Evolutionary conservation across 2,888 invertebrate species (phyloP), one percentile per base, ranked within the genome.

Genomic region (Tenthredo mesomela): DNA sequence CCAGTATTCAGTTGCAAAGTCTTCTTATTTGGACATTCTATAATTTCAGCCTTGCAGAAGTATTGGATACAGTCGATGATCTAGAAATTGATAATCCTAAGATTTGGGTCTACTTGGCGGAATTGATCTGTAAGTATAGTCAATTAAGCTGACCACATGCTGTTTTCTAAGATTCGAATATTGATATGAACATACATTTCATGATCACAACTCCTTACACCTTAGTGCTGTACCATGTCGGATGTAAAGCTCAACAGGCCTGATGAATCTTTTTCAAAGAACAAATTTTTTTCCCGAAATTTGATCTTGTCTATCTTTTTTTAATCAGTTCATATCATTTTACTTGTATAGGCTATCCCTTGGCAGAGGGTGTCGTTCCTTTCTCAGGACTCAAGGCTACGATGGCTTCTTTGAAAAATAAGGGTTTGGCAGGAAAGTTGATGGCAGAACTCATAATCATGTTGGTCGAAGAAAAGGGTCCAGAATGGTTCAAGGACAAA

Each of bases 81-180:
- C 94, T 97, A 88, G 95, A 95, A 87, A 96, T 98, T 88, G 98
- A 98, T 95, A 96, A 98, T 92, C 98, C 98, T 54, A 96, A 96
- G 93, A 94, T 98, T 86, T 98, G 97, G 96, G 95, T 95, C 86
- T 97, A 97, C 93, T 94, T 97, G 90, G 97, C 96, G 84, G 96
- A 97, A 93, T 95, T 97, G 91, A 94, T 97, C 87, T 93, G 94
- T 91, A 91, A 92, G 92, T 91, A 84, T 84, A 73, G n/a, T 67
- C 40, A 43, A 25, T 87, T 93, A 94, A 95, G 92, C 92, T 91
- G 29, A 70, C 70, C 29, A 37, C 67, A 78, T 87, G 77, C 78
- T 86, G 80, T 84, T 84, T 25, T 47, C 21, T 70, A 15, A 70
- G 5, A 82, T 37, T 54, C 58, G 37, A 67, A 84, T 47, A 71